Conservation (phyloP, 2,797 vertebrate species). For the Cossypha niveicapilla region DNA sequence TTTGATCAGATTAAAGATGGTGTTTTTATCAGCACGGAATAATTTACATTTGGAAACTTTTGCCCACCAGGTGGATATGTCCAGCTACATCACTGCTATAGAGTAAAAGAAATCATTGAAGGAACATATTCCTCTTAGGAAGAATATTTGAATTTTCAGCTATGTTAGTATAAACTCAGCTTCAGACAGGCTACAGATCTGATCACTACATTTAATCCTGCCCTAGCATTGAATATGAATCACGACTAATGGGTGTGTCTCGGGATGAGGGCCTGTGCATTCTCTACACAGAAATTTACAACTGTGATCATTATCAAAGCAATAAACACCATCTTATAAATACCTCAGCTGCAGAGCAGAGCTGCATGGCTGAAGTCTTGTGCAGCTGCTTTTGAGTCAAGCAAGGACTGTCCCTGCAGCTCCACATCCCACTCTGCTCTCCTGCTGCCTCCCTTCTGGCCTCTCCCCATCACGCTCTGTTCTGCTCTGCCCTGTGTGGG, state of each 20-base stretch:
- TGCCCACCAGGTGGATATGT: background rate
- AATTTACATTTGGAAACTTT: background rate
- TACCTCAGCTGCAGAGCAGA: background rate
- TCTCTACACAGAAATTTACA: background rate
- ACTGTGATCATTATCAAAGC: background rate
- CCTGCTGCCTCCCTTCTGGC: background rate
- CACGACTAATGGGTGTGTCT: background rate
- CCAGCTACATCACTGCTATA: background rate
- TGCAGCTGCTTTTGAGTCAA: background rate
- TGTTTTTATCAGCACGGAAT: background rate
- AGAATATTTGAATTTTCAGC: background rate
- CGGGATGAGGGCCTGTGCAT: background rate
- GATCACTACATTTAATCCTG: background rate
- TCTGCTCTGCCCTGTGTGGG: background rate
- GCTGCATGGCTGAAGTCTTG: background rate
- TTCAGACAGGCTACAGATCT: background rate
- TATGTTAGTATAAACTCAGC: background rate
- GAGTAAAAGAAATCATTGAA: background rate
- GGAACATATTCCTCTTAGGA: background rate
- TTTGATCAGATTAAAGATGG: background rate
- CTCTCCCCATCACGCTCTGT: fast-evolving
- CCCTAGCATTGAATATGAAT: background rate
- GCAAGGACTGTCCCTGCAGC: background rate
- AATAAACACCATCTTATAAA: background rate
- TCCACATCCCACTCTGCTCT: background rate